Conservation (phyloP, 2,888 invertebrate species). For the Aethes cnicana region DNA sequence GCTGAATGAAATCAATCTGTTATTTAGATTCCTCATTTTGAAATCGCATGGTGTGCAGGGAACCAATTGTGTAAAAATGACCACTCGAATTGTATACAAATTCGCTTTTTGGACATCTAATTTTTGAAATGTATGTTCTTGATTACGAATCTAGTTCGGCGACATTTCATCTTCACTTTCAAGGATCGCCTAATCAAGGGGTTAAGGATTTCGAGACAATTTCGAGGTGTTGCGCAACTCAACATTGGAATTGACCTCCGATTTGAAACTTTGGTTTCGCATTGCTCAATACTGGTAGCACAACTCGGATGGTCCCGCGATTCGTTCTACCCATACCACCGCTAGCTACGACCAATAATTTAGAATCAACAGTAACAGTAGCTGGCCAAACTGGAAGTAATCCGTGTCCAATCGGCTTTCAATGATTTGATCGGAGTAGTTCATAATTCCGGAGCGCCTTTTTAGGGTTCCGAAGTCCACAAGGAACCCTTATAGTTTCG, state of each 20-base stretch:
- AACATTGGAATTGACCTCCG: conserved; percentile 26
- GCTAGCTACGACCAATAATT: conserved; percentile 61
- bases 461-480: too few relatives aligned
- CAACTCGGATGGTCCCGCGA: conserved; percentile 4
- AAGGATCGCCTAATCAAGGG: conserved; percentile 4
- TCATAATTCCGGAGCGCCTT: conserved; percentile 34
- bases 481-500: too few relatives aligned
- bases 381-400: conserved; percentile 63
- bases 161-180: conserved; percentile 7
- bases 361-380: conserved; percentile 71
- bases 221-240: conserved; percentile 14
- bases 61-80: too few relatives aligned
- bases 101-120: too few relatives aligned
- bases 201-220: conserved; percentile 27
- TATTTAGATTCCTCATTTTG: too few relatives aligned
- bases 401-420: conserved; percentile 76
- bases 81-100: too few relatives aligned
- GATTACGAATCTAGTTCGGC: neutral
- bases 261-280: conserved; percentile 13
- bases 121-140: neutral
- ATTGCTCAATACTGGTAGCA: conserved; percentile 48
- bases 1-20: too few relatives aligned
- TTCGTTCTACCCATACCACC: conserved; percentile 28
- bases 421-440: conserved; percentile 59
- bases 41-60: too few relatives aligned